Evolutionary conservation across 35 echinoderm and acorn worm genomes (phyloP).

Genomic region (Heliocidaris tuberculata): DNA sequence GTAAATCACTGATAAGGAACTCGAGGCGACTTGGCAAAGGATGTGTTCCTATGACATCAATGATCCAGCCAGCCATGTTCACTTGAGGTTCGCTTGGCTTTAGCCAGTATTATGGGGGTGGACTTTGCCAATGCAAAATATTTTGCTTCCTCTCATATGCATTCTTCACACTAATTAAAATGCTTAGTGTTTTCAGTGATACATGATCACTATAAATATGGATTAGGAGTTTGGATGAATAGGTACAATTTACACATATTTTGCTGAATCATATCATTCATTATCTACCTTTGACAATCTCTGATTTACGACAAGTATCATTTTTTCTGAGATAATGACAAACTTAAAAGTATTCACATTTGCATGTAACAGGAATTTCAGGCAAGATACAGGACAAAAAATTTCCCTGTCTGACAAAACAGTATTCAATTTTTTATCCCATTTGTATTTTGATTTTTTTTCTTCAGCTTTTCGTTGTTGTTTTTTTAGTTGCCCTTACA

Average conservation of each 20-base stretch:
- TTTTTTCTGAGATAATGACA: not conserved
- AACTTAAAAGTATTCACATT: not conserved
- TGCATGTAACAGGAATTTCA: not conserved
- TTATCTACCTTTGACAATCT: too few relatives aligned
- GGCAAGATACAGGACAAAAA: not conserved
- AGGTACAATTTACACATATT: not conserved
- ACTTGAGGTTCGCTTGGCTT: not conserved
- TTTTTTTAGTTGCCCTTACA: too few relatives aligned
- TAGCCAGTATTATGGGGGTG: not conserved
- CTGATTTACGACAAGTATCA: too few relatives aligned
- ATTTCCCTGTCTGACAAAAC: not conserved
- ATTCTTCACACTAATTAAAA: not conserved
- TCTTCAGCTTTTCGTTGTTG: too few relatives aligned
- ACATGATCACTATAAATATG: not conserved
- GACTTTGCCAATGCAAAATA: not conserved
- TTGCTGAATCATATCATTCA: too few relatives aligned
- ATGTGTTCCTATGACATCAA: conserved; percentile 21
- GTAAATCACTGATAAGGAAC: conserved; percentile 29
- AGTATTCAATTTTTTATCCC: not conserved
- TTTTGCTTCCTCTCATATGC: not conserved
- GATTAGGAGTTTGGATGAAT: not conserved
- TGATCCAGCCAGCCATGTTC: conserved; percentile 16
- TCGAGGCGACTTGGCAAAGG: conserved; percentile 10
- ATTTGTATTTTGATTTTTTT: not conserved
- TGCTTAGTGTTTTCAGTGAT: not conserved